Evolutionary conservation across 2,797 vertebrate genomes (phyloP).

Genomic region (Alosa sapidissima): DNA sequence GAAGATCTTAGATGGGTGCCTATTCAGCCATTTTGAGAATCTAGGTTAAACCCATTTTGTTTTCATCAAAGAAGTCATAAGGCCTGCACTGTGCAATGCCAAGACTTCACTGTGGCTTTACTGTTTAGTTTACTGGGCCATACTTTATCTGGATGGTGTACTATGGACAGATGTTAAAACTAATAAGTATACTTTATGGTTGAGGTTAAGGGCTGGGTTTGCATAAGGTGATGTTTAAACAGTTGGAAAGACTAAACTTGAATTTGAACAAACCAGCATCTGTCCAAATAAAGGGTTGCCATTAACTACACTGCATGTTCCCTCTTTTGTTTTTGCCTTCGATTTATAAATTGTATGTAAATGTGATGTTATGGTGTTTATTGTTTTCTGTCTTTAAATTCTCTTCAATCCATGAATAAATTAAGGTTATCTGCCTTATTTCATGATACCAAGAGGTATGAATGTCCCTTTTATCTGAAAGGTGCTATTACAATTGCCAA

Average conservation of each 20-base stretch:
- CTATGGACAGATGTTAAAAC: no score
- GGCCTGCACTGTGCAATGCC: not conserved
- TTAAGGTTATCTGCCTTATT: not conserved
- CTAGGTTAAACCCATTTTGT: not conserved
- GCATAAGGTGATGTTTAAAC: no score
- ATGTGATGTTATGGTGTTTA: not conserved
- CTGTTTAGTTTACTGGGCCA: not conserved
- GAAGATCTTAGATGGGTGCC: not conserved
- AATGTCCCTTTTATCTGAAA: no score
- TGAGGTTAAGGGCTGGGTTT: no score
- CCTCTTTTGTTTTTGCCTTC: not conserved
- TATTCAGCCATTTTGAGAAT: not conserved
- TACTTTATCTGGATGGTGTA: no score
- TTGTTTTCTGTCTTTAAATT: no score
- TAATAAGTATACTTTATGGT: no score
- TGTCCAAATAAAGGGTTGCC: no score
- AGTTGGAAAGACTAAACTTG: no score
- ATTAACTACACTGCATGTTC: no score
- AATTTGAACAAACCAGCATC: no score
- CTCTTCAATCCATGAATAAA: no score
- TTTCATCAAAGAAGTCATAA: not conserved
- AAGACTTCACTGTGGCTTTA: not conserved
- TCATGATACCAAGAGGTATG: not conserved
- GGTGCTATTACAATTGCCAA: not conserved
- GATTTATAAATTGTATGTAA: not conserved